Base-by-base conservation (phyloP, 2,797 vertebrate species). In the Scomberomorus guttatus region DNA sequence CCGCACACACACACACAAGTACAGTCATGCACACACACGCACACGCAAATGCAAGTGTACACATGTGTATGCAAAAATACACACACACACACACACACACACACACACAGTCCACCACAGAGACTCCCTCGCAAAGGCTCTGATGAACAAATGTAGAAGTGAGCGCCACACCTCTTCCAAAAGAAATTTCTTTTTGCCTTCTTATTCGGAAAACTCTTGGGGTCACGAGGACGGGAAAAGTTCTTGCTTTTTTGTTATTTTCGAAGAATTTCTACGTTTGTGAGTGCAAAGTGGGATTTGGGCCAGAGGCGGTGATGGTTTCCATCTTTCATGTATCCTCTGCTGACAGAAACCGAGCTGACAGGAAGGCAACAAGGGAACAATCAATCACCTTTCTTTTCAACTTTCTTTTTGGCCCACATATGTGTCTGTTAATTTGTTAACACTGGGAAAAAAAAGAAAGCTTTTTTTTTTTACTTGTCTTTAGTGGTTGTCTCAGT, bases 281-380 rank as follows among this genome's bases (percentile, higher is more conserved):
- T 82, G 72, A 84, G 88, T n/a, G 87, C 83, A 88, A 85, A 93
- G 87, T 82, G 91, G 89, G 92, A 94, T 92, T 92, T 87, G 87
- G 84, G 91, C 92, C 88, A 90, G 78, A 88, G 91, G 94, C 94
- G 15, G 57, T 46, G 68, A 84, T 68, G 74, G 74, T 71, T 90
- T 89, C 89, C 72, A 84, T 90, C 95, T 95, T 95, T 95, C 86
- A 95, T 95, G 89, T 93, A 91, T 92, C 89, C 91, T 95, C 92
- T 24, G 62, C 90, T 93, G 93, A 92, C 84, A 88, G 80, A 87
- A 82, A 84, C 20, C 15, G 39, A 81, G 80, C 86, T 85, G 89
- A 90, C 91, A 92, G 86, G 87, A 86, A 90, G 60, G 78, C 85
- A 89, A 81, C 92, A 34, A 77, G 89, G 90, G 89, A 91, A 78